Evolutionary conservation across 2,888 invertebrate species (phyloP).

Genomic region (Cataglyphis altisquamis): DNA sequence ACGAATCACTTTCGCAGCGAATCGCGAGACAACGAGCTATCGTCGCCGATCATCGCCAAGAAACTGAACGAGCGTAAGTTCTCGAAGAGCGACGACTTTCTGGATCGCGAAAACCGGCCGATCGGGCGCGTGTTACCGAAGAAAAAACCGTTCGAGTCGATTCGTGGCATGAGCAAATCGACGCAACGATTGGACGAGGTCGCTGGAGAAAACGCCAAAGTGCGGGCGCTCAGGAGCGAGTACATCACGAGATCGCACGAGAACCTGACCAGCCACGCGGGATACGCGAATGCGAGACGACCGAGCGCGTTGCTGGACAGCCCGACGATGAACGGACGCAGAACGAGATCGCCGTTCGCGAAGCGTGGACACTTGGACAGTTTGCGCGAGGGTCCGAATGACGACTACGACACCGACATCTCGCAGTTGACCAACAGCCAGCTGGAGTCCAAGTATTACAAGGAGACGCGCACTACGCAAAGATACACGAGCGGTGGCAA

Average conservation of each 20-base stretch:
- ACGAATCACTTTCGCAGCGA: constrained; percentile 59
- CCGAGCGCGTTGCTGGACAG: constrained; percentile 59
- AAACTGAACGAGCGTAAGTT: constrained; percentile 79
- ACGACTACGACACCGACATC: constrained; percentile 85
- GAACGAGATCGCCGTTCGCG: constrained; percentile 75
- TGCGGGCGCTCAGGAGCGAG: constrained; percentile 78
- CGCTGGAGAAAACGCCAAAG: constrained; percentile 77
- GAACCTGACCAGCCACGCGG: constrained; percentile 79
- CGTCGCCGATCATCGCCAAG: constrained; percentile 78
- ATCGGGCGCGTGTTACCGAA: constrained; percentile 73
- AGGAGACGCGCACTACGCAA: constrained; percentile 81
- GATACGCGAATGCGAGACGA: constrained; percentile 80
- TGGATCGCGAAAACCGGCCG: constrained; percentile 77
- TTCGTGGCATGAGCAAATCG: constrained; percentile 83
- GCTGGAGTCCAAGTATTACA: constrained; percentile 82
- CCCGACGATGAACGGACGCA: constrained; percentile 72
- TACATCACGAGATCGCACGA: constrained; percentile 83
- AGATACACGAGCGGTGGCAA: constrained; percentile 79
- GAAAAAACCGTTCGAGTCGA: constrained; percentile 81
- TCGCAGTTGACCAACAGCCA: constrained; percentile 84
- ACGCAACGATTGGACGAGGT: constrained; percentile 83
- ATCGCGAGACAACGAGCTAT: constrained; percentile 65
- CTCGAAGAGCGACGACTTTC: constrained; percentile 81
- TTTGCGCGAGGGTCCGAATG: constrained; percentile 80
- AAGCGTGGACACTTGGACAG: constrained; percentile 77